Base-by-base conservation (phyloP, 1,140 invertebrate genomes). In the Sesamia nonagrioides region DNA sequence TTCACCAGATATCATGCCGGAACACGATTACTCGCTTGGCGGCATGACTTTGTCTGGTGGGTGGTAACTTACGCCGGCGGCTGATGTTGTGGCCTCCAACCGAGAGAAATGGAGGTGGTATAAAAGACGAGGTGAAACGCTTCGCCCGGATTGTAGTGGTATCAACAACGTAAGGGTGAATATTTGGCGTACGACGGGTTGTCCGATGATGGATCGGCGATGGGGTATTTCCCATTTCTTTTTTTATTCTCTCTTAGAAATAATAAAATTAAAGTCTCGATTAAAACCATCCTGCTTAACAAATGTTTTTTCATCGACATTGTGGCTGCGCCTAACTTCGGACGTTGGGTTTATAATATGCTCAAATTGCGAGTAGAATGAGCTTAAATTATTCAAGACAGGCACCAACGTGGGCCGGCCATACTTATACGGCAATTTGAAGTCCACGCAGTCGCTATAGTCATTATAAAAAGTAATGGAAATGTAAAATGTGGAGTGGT, bases 321-420 rank as follows among this genome's bases (percentile, higher is more conserved):
- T 15, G 21, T 48, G 13, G 9, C 69, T 33, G 37, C 7, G 35
- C 52, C 35, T 56, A 73, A 73, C 42, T 73, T 73, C 33, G 40
- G 37, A 27, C 37, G n/a, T 33, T 73, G 35, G 52, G 71, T 11
- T 76, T 66, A 76, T 66, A 76, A 76, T 76, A 63, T 66, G 45
- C 60, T 76, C 60, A 76, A 66, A 76, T 66, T 66, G 61, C 40
- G 74, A 48, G 42, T 54, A 66, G 58, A 52, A 27, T 76, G 18
- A 76, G 74, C 33, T 76, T 76, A 66, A 76, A 66, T 66, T 76
- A 76, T 76, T 76, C 74, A 76, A 76, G 74, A 76, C 74, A 66
- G 74, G 48, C 21, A 52, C 60, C 7, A 15, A 54, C 21, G 74
- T 18, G 74, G 58, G 61, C 60, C 60, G 48, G 27, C 45, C 45